Conservation (phyloP, 2,888 invertebrate genomes). For the Euzophera pinguis region DNA sequence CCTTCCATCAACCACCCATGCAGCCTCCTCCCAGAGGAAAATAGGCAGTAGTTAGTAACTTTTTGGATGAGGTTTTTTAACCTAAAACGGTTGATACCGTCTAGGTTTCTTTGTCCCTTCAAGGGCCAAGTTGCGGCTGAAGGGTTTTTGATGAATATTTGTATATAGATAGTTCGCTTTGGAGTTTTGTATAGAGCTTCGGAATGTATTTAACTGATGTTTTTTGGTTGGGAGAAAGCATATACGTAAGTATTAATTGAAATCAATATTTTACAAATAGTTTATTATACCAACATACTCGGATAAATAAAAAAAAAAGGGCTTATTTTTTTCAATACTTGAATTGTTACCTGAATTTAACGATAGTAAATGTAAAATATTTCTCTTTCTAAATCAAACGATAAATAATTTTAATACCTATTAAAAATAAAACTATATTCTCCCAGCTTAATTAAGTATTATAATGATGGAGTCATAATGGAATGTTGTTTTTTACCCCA, state of each 20-base stretch:
- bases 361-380: too few relatives aligned
- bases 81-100: constrained; percentile 52
- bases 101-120: constrained; percentile 31
- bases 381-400: too few relatives aligned
- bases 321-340: too few relatives aligned
- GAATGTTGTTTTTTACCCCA: constrained; percentile 4
- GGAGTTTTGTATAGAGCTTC: constrained; percentile 16
- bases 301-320: too few relatives aligned
- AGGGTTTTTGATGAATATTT: constrained; percentile 46
- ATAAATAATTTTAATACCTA: too few relatives aligned
- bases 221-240: not conserved
- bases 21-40: constrained; percentile 57
- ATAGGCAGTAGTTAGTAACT: constrained; percentile 35
- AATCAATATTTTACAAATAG: too few relatives aligned
- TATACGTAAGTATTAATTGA: not conserved
- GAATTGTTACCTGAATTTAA: too few relatives aligned
- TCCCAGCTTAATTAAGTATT: not conserved
- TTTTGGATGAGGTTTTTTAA: constrained; percentile 43
- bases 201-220: constrained; percentile 5
- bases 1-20: constrained; percentile 69
- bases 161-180: constrained; percentile 31
- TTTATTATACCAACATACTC: too few relatives aligned
- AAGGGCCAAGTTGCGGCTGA: constrained; percentile 21
- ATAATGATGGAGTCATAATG: not conserved
- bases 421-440: not conserved